Conservation (phyloP, 1,140 invertebrate species). For the Drosophila gunungcola region DNA sequence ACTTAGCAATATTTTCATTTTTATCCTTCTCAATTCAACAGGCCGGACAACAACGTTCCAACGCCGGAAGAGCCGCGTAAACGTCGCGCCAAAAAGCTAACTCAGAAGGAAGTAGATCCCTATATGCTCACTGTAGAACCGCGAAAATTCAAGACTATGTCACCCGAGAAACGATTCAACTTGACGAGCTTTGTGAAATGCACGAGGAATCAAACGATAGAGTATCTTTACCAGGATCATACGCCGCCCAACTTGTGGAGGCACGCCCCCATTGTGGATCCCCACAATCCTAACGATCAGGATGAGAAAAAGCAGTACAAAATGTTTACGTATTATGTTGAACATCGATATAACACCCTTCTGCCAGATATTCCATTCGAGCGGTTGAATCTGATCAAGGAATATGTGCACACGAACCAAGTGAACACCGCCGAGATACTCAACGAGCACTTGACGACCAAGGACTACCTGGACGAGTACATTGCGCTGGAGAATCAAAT, state of each 20-base stretch:
- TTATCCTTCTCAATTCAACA: not conserved
- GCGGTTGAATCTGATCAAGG: constrained; percentile 74
- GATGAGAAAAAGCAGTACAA: constrained; percentile 81
- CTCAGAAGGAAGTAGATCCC: constrained; percentile 59
- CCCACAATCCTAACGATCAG: constrained; percentile 64
- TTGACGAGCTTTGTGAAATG: constrained; percentile 46
- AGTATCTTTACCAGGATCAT: constrained; percentile 70
- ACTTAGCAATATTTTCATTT: not conserved
- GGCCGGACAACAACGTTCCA: not conserved
- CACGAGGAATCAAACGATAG: constrained; percentile 48
- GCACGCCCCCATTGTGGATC: constrained; percentile 65
- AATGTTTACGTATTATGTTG: constrained; percentile 75
- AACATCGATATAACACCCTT: constrained; percentile 80
- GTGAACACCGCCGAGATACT: constrained; percentile 47
- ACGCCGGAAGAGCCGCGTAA: constrained; percentile 49
- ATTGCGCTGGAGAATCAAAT: constrained; percentile 74
- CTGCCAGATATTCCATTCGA: constrained; percentile 77
- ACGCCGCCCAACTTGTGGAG: constrained; percentile 67
- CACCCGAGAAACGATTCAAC: constrained; percentile 65
- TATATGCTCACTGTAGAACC: constrained; percentile 57
- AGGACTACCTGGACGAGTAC: constrained; percentile 67
- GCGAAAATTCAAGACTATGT: constrained; percentile 61
- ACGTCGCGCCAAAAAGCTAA: constrained; percentile 59
- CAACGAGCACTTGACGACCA: constrained; percentile 51
- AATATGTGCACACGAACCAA: constrained; percentile 66